Conservation (phyloP, 2,797 vertebrate species). For the Myotis daubentonii region DNA sequence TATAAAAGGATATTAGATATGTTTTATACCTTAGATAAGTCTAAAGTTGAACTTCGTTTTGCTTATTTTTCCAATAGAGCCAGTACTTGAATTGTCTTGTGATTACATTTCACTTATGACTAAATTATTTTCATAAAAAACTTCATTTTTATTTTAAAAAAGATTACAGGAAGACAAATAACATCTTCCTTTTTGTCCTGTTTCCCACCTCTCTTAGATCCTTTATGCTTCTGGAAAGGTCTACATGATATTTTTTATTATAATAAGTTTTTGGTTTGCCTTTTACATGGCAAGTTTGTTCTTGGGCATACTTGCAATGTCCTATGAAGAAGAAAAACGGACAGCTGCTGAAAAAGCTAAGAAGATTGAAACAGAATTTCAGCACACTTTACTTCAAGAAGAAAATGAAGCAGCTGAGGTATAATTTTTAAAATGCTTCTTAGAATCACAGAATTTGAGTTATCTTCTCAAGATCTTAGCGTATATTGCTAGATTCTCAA, state of each 20-base stretch:
- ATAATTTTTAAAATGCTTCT: constrained; percentile 27
- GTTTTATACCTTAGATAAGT: not conserved
- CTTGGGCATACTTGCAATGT: constrained; percentile 92
- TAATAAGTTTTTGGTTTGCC: constrained; percentile 93
- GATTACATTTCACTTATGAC: not conserved
- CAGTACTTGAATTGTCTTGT: not conserved
- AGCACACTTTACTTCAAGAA: constrained; percentile 85
- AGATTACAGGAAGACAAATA: not conserved
- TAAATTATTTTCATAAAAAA: constrained; percentile 50
- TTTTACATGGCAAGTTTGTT: constrained; percentile 94
- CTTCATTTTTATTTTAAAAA: constrained; percentile 22
- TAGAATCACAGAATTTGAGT: not conserved
- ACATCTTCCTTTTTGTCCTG: not conserved
- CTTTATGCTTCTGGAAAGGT: constrained; percentile 91
- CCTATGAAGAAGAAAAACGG: constrained; percentile 93
- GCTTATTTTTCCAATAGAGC: not conserved
- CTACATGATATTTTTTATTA: constrained; percentile 93
- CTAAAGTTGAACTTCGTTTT: not conserved
- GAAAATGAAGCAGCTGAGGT: constrained; percentile 90
- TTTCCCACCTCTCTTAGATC: constrained; percentile 83
- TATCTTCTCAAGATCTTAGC: not conserved
- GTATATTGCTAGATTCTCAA: not conserved
- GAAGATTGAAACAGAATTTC: constrained; percentile 87
- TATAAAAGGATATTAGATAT: not conserved
- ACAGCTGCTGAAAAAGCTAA: constrained; percentile 85